Base-by-base conservation (phyloP, 2,888 invertebrate genomes). In the Pristionchus entomophagus region DNA sequence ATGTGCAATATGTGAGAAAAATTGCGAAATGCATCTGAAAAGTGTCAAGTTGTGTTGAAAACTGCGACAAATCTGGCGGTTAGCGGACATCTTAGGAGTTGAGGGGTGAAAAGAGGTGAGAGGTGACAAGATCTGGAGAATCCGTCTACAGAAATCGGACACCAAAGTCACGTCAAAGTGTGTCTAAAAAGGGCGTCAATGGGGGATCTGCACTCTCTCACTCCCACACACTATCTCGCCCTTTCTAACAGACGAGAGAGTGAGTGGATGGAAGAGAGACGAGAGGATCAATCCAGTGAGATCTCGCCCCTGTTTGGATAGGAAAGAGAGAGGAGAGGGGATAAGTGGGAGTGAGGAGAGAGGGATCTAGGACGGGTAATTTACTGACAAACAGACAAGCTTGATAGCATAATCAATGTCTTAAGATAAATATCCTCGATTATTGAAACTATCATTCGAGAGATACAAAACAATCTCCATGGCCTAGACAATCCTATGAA, bases 171-270 rank as follows among this genome's bases (percentile, higher is more conserved):
- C 73, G 73, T 45, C 41, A 73, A 73, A 73, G 41, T 73, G 73
- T 73, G 73, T 17, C 73, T 73, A 73, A 73, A 73, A 73, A 73
- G 73, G 41, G 73, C 73, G 73, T 73, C 32, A 73, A 45, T 14
- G 56, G 41, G n/a, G 10, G 73, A 73, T 26, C n/a, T 45, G 45
- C 45, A 41, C 22, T n/a, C n/a, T 73, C 69, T 73, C 69, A n/a
- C 69, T 41, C 17, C 26, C 10, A 0, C n/a, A 3, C 8, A 22
- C 41, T 41, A 19, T 73, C 69, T 41, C 69, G 38, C 41, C 8
- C 69, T 41, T 4, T 56, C 45, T 73, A 26, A 1, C 59, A 4
- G 26, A 59, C 59, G 29, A 65, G 65, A 35, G 65, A 65, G 65
- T 65, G 19, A 14, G 35, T 17, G 32, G 12, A 73, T 26, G n/a